Percentiles rank a stretch among this genome's conserved stretches.
Evolutionary conservation across 2,797 vertebrate species (phyloP).

Genomic region (Peromyscus attwateri): DNA sequence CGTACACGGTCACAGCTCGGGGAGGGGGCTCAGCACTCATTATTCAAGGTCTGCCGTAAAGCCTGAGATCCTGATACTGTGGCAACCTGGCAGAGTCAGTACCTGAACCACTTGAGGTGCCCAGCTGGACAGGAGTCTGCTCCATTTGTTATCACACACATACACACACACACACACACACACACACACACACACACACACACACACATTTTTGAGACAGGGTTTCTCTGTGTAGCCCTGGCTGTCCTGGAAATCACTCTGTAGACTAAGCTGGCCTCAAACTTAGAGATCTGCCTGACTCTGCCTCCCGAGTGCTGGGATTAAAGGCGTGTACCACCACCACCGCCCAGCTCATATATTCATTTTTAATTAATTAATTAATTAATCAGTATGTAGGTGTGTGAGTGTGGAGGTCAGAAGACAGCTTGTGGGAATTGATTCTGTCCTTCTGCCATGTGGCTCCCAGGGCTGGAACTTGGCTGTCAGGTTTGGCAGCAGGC

Average conservation of each 20-base stretch:
- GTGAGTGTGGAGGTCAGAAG: neutral
- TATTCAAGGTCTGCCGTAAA: neutral
- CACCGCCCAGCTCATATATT: neutral
- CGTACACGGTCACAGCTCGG: neutral
- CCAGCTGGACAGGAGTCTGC: neutral
- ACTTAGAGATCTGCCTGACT: neutral
- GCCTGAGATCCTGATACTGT: neutral
- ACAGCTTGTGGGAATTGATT: neutral
- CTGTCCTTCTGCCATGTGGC: neutral
- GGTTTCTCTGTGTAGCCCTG: neutral
- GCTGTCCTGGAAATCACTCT: neutral
- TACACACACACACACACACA: too few species aligned
- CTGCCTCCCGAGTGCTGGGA: neutral
- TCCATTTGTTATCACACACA: neutral
- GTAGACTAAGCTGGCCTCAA: neutral
- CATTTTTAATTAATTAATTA: neutral
- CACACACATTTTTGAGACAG: neutral
- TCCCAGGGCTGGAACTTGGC: neutral
- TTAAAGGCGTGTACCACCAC: neutral
- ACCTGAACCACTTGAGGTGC: neutral
- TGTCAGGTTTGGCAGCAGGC: neutral
- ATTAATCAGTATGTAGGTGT: neutral
- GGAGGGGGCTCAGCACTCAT: rapidly evolving
- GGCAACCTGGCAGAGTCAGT: neutral
- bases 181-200: too few species aligned